Conservation (phyloP, 2,797 vertebrate genomes). For the Heterohyrax brucei region DNA sequence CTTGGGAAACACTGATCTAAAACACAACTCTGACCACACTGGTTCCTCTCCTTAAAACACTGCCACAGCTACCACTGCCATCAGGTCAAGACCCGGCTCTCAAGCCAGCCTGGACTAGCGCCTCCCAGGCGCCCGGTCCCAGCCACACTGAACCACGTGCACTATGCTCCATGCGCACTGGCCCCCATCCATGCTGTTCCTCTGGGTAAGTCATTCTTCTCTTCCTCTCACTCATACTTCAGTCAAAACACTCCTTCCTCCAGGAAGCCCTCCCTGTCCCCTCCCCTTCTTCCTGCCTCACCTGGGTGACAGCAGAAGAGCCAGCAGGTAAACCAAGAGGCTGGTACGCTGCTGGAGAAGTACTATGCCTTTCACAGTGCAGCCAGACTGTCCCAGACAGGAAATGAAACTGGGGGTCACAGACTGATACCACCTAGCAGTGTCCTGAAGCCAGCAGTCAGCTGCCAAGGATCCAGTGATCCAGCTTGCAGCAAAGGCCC, state of each 20-base stretch:
- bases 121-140: background rate
- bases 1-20: slow-evolving; percentile 14
- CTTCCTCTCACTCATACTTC: background rate
- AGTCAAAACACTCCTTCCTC: background rate
- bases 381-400: background rate
- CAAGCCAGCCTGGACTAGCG: background rate
- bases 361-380: background rate
- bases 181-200: background rate
- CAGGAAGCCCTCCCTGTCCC: background rate
- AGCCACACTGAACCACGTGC: background rate
- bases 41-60: background rate
- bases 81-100: background rate
- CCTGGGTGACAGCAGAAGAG: background rate
- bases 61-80: background rate
- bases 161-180: background rate
- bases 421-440: slow-evolving; percentile 2
- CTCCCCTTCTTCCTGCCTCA: background rate
- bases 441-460: slow-evolving; percentile 66
- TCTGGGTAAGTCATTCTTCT: background rate
- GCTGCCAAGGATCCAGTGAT: background rate
- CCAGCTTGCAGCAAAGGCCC: background rate
- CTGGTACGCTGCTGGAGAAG: background rate
- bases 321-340: background rate
- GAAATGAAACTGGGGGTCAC: background rate
- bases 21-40: background rate